phyloP scores from a whole-genome alignment of 1,140 invertebrate species.

The Ephestia elutella region DNA sequence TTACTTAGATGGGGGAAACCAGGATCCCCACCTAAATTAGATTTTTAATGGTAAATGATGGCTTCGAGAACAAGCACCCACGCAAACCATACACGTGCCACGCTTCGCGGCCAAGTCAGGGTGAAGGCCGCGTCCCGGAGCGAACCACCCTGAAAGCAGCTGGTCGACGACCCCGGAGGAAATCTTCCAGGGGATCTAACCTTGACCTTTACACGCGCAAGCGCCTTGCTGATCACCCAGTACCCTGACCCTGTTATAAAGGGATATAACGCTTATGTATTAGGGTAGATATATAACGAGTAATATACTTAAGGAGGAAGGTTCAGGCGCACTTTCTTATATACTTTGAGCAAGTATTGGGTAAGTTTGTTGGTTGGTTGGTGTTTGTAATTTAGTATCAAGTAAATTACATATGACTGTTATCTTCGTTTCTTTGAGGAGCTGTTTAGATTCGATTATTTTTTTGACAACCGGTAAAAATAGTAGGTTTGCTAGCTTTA shows the following conservation, averaged over 20 bases:
- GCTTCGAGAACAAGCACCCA: slow-evolving; percentile 40
- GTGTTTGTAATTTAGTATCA: too few relatives aligned
- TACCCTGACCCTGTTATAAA: slow-evolving; percentile 65
- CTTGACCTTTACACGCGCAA: slow-evolving; percentile 69
- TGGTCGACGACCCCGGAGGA: slow-evolving; percentile 57
- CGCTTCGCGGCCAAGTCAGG: slow-evolving; percentile 42
- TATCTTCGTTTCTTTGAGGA: too few relatives aligned
- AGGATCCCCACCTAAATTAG: not conserved
- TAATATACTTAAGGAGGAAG: slow-evolving; percentile 10
- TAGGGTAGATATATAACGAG: not conserved
- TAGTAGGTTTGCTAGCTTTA: too few relatives aligned
- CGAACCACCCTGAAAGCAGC: slow-evolving; percentile 56
- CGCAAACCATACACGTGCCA: slow-evolving; percentile 57
- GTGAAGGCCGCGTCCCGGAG: slow-evolving; percentile 59
- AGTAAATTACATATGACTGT: too few relatives aligned
- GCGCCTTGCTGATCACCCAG: slow-evolving; percentile 50
- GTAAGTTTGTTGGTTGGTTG: not conserved
- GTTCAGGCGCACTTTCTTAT: slow-evolving; percentile 10
- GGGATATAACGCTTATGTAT: slow-evolving; percentile 41
- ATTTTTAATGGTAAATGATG: not conserved
- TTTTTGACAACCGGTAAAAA: too few relatives aligned
- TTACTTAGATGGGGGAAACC: too few relatives aligned
- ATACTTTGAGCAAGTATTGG: not conserved
- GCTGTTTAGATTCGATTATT: too few relatives aligned
- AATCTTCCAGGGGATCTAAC: slow-evolving; percentile 67